These are phyloP conservation scores for Sicus ferrugineus DNA, from an alignment of 2,888 invertebrate species.

Conservation along the genomic window DNA sequence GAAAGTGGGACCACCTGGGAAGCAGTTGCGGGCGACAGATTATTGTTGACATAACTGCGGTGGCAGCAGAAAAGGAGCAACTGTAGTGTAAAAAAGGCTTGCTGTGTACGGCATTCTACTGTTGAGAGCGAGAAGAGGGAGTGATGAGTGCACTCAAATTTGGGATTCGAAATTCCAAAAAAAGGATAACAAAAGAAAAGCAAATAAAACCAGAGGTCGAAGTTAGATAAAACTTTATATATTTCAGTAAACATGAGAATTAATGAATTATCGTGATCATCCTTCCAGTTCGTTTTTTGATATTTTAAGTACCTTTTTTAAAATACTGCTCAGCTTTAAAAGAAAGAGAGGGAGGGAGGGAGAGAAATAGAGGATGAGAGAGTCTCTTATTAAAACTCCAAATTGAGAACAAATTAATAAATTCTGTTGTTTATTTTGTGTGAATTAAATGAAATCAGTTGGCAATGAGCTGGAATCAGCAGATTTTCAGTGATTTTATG, in stretches of 20 bases:
- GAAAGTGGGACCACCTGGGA: slow-evolving; percentile 50
- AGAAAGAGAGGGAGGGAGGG: no score
- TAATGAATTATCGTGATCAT: no score
- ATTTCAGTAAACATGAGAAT: no score
- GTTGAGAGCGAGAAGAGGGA: background rate
- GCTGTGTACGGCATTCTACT: background rate
- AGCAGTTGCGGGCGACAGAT: slow-evolving; percentile 34
- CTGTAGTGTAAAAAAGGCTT: background rate
- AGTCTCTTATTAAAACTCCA: no score
- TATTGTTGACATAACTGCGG: slow-evolving; percentile 26
- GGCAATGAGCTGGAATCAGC: slow-evolving; percentile 66
- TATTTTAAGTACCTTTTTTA: no score
- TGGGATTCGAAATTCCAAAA: no score
- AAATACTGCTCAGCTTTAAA: no score
- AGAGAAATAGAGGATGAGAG: no score
- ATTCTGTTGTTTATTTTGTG: slow-evolving; percentile 56
- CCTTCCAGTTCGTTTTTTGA: no score
- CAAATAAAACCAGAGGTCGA: background rate
- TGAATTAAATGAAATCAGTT: slow-evolving; percentile 62
- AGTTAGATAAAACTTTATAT: no score
- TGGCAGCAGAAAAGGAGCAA: slow-evolving; percentile 1
- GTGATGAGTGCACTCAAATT: background rate
- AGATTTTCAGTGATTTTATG: slow-evolving; percentile 61
- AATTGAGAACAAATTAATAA: background rate
- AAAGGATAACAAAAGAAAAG: background rate